Conservation (phyloP, 2,113 vertebrate genomes). For the Beaufortia kweichowensis region DNA sequence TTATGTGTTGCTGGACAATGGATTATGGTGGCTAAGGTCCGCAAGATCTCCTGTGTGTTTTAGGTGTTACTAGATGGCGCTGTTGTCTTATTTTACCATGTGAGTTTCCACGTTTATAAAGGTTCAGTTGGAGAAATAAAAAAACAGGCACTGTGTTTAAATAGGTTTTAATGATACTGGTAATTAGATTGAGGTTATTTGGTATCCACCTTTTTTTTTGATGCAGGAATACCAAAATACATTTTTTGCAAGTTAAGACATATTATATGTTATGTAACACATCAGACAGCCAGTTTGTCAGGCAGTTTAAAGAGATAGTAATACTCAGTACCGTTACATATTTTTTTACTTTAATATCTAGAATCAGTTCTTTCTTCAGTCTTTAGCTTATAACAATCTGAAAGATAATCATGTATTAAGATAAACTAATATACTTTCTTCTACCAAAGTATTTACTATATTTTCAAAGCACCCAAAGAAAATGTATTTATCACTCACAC, state of each 20-base stretch:
- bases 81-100: not conserved
- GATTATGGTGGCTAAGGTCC: too few relatives aligned
- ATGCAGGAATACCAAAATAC: not conserved
- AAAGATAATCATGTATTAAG: constrained; percentile 6
- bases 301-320: not conserved
- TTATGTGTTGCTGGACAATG: too few relatives aligned
- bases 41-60: too few relatives aligned
- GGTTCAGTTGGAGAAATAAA: too few relatives aligned
- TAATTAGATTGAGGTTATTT: not conserved
- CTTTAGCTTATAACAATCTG: not conserved
- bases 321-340: constrained; percentile 2
- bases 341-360: not conserved
- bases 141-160: too few relatives aligned
- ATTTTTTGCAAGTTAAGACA: constrained; percentile 1
- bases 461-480: not conserved
- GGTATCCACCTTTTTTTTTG: too few relatives aligned
- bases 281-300: not conserved
- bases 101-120: too few relatives aligned
- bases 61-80: constrained; percentile 28
- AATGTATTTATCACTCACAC: constrained; percentile 4
- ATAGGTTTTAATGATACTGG: constrained; percentile 11
- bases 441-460: not conserved
- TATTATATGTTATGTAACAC: not conserved
- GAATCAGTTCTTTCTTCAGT: not conserved
- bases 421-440: constrained; percentile 1